Percentiles rank a stretch among this genome's conserved stretches.
Evolutionary conservation across 2,113 vertebrate genomes (phyloP).

Genomic region (Vireo altiloquus): DNA sequence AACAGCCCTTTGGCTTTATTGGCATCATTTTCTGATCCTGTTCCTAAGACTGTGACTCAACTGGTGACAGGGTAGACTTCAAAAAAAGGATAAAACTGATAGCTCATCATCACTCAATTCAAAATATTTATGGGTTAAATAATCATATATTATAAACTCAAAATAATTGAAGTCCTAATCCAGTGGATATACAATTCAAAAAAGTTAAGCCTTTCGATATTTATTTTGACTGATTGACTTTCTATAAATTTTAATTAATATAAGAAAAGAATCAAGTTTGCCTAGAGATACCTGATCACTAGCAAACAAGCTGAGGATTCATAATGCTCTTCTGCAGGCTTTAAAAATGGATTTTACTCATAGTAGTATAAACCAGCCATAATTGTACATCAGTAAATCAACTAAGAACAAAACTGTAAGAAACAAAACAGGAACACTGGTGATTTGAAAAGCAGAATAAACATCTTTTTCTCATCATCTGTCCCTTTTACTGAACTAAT

Average conservation of each 20-base stretch:
- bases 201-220: background rate
- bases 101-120: background rate
- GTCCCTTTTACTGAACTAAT: background rate
- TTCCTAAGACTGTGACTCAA: background rate
- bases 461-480: background rate
- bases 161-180: background rate
- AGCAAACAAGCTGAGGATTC: background rate
- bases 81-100: background rate
- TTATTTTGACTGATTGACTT: background rate
- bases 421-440: background rate
- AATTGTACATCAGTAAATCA: background rate
- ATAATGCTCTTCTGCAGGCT: background rate
- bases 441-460: constrained; percentile 1
- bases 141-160: background rate
- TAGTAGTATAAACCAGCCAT: background rate
- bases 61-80: background rate
- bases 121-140: background rate
- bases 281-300: background rate
- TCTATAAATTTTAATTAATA: background rate
- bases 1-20: background rate
- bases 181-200: background rate
- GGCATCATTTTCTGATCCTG: background rate
- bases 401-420: background rate
- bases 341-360: background rate
- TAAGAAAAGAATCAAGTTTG: background rate